These are phyloP conservation scores for Bufo gargarizans DNA, from an alignment of 2,113 vertebrate species.

Conservation along the genomic window DNA sequence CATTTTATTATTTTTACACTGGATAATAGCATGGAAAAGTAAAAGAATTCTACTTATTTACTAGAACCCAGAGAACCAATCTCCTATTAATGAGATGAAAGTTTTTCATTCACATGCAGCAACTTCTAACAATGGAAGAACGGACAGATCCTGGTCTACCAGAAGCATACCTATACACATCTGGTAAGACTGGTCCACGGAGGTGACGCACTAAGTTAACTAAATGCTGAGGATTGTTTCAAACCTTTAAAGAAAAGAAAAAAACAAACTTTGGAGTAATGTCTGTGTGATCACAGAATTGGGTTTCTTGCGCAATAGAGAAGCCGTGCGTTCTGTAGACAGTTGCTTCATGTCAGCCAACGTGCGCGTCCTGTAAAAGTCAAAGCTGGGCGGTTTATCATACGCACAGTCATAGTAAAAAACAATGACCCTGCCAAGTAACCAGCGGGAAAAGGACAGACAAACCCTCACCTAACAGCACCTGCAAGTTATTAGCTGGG, in stretches of 20 bases:
- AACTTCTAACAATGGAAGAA: too few species aligned
- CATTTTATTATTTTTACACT: too few species aligned
- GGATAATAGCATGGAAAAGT: too few species aligned
- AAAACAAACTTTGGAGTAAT: background rate
- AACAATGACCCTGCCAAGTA: slow-evolving; percentile 49
- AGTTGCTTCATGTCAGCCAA: slow-evolving; percentile 13
- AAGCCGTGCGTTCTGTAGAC: background rate
- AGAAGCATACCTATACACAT: too few species aligned
- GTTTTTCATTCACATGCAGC: too few species aligned
- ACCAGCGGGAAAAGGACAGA: slow-evolving; percentile 62
- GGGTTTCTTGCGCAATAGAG: background rate
- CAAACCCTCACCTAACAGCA: slow-evolving; percentile 67
- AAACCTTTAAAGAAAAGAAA: background rate
- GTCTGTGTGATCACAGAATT: background rate
- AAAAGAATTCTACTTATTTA: too few species aligned
- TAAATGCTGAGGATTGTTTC: too few species aligned
- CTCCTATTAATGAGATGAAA: too few species aligned
- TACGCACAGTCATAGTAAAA: slow-evolving; percentile 62
- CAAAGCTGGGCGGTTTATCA: background rate
- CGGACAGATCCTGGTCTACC: too few species aligned
- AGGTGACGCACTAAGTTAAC: too few species aligned
- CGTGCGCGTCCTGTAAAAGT: background rate
- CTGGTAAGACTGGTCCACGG: too few species aligned
- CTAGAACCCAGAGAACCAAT: too few species aligned
- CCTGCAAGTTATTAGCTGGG: slow-evolving; percentile 67